A percentile compares a stretch with the other conserved stretches of the same genome.
Evolutionary conservation across 2,113 vertebrate species (phyloP).

Genomic region (Phylloscopus whistleri): DNA sequence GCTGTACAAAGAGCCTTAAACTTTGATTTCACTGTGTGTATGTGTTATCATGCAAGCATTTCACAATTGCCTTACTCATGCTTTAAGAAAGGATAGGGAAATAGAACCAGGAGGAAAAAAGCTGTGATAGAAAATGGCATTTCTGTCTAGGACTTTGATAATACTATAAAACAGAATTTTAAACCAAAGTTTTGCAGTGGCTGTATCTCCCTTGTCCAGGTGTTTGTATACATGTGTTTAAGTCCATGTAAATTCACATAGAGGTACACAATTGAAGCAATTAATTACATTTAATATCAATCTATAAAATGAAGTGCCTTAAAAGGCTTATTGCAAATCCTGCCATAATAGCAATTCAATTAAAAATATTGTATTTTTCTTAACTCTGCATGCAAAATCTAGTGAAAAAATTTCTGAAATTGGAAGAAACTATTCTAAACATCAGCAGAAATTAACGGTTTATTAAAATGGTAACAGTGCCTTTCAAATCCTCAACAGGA

Average conservation of each 20-base stretch:
- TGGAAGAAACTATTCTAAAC: slow-evolving; percentile 30
- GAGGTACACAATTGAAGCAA: neutral
- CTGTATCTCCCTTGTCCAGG: neutral
- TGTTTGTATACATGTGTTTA: neutral
- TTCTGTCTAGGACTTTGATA: neutral
- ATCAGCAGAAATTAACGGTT: slow-evolving; percentile 37
- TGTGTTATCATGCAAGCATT: neutral
- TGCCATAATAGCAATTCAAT: slow-evolving; percentile 8
- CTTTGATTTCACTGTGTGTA: neutral
- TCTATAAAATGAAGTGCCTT: neutral
- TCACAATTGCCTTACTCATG: neutral
- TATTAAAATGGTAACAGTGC: slow-evolving; percentile 11
- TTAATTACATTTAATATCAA: neutral
- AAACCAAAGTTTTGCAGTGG: neutral
- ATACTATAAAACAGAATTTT: neutral
- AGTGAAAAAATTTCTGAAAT: slow-evolving; percentile 52
- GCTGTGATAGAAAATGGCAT: neutral
- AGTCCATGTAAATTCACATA: rapidly evolving
- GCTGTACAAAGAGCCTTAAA: neutral
- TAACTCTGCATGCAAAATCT: neutral
- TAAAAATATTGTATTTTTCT: slow-evolving; percentile 34
- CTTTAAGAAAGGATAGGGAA: neutral
- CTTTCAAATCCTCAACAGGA: slow-evolving; percentile 32
- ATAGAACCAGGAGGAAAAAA: neutral
- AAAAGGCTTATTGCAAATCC: neutral